Evolutionary conservation across 1,140 invertebrate species (phyloP), one percentile per base, ranked within the genome.

Genomic region (Tribolium madens): DNA sequence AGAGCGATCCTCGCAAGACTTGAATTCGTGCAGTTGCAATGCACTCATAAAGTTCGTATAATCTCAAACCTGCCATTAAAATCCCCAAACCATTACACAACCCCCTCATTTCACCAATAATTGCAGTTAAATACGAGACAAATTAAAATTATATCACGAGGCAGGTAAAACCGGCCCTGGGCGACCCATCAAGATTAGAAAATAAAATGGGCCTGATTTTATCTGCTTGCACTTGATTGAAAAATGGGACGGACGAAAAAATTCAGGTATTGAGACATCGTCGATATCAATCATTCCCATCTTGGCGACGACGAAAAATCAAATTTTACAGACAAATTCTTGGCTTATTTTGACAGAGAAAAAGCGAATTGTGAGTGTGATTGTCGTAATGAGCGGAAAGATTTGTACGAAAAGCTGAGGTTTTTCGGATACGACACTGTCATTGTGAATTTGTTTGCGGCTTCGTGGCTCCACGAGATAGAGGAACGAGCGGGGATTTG

Each of bases 11-110:
- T 64, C 12, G 26, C 17, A 18, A 18, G 57, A 36, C 33, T 14
- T 33, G 21, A 42, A 64, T 64, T 64, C 57, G 57, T 64, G 57
- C 57, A 64, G 57, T 64, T 26, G n/a, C 57, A 64, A 33, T 64
- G 57, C 57, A 64, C 57, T 64, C 57, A 64, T 64, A 64, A 64
- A 64, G 57, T 33, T 33, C 57, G n/a, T 42, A 42, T 42, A 18
- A 14, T 12, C 57, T 26, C 21, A 26, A 64, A 64, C 57, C 31
- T 9, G 7, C 57, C 57, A 64, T 64, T 64, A 64, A 64, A 64
- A 33, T 14, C 26, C 10, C 26, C 57, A 64, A 64, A 64, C 31
- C 31, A 64, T 64, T 64, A 26, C 52, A 26, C 57, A 26, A 64
- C 57, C 57, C 57, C 21, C 57, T 64, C 12, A 64, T 64, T 57